Base-by-base conservation (phyloP, 2,797 vertebrate species). In the Hippopotamyrus pictus region DNA sequence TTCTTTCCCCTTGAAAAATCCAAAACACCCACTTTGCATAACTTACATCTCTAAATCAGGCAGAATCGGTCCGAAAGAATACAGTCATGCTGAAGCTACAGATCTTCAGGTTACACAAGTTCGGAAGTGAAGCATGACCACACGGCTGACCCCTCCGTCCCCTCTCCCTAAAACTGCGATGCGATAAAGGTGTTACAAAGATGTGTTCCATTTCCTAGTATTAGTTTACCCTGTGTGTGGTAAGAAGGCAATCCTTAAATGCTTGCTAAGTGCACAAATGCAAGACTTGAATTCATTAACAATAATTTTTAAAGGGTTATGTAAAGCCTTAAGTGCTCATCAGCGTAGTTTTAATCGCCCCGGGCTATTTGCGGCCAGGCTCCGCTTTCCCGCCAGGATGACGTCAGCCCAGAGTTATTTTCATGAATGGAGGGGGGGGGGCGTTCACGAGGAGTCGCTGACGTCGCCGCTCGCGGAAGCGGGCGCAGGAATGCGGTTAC, bases 351-450 rank as follows among this genome's bases (percentile, higher is more conserved):
- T 93, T 87, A 87, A 93, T 90, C 90, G 92, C 95, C 22, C 53
- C 73, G 3, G 87, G 89, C 95, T 96, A 96, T 97, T 97, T 96
- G 91, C 95, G 95, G 92, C 93, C 90, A 91, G 14, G 91, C 89
- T 76, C 90, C 90, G 83, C 91, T 90, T 91, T 92, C 88, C 91
- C 92, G 92, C 93, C 93, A 91, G 92, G 92, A 94, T 96, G 94
- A 97, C 96, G 96, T 97, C 95, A 97, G 95, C 95, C 95, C 91
- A 93, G 95, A 96, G 96, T 96, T 97, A 96, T 97, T 96, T 97
- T 97, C 96, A 97, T 97, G 96, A 97, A 97, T 97, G 96, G 96
- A 96, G 95, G 96, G 95, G 96, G 96, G 95, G 96, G 95, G 96
- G 96, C 95, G 95, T 96, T 96, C 96, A 96, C 95, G 95, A 96